phyloP scores from a whole-genome alignment of 2,888 invertebrate genomes.

The Amiota communis region DNA sequence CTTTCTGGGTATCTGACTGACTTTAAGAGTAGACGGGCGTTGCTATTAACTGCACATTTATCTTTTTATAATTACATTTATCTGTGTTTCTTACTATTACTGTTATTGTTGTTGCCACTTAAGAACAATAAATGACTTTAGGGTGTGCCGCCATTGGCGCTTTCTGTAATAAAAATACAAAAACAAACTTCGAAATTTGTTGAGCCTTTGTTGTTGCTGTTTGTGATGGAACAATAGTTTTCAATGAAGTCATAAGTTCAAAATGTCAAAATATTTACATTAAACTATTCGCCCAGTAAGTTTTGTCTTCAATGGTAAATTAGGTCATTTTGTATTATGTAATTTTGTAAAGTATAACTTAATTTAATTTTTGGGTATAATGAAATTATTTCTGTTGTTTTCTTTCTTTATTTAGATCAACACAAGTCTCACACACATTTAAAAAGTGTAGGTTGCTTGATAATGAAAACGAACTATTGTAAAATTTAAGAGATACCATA shows the following conservation, averaged over 20 bases:
- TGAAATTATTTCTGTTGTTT: neutral
- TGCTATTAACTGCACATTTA: constrained; percentile 5
- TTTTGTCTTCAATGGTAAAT: neutral
- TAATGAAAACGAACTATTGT: too few relatives aligned
- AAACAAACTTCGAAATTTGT: neutral
- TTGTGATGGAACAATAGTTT: neutral
- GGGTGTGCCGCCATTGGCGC: constrained; percentile 4
- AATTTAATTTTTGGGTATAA: neutral
- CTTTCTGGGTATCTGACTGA: too few relatives aligned
- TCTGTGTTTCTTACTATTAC: neutral
- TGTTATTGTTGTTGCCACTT: neutral
- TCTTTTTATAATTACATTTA: constrained; percentile 20
- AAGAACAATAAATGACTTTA: constrained; percentile 11
- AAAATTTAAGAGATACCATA: too few relatives aligned
- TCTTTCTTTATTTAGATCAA: neutral
- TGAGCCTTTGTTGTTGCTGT: neutral
- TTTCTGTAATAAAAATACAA: constrained; percentile 7
- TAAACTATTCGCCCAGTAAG: too few relatives aligned
- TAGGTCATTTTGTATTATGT: constrained; percentile 8
- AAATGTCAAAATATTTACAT: constrained; percentile 18
- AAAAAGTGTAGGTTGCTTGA: too few relatives aligned
- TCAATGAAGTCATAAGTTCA: constrained; percentile 6
- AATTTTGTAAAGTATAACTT: neutral
- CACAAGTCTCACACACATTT: neutral
- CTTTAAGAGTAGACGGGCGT: too few relatives aligned